These are phyloP conservation scores for Machaerirhynchus nigripectus DNA, from an alignment of 2,113 vertebrate species.

Conservation along the genomic window DNA sequence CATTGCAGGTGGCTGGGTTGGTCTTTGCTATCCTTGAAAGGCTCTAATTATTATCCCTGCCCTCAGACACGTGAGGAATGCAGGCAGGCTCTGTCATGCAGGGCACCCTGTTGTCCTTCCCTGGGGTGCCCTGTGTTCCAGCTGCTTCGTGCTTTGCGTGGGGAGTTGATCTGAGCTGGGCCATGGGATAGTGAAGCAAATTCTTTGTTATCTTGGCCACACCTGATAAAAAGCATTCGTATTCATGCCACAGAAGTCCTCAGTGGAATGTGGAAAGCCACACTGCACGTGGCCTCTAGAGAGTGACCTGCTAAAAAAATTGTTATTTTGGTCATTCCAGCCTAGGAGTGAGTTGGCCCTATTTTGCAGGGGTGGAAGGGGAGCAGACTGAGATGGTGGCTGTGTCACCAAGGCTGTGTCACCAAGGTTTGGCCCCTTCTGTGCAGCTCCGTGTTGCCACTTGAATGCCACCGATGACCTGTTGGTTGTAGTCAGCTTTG, in stretches of 20 bases:
- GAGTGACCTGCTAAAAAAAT: neutral
- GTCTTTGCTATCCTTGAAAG: neutral
- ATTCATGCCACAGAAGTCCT: neutral
- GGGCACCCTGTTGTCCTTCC: neutral
- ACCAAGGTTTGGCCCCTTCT: neutral
- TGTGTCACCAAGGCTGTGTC: neutral
- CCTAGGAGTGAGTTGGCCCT: neutral
- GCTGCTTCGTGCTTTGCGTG: fast-evolving
- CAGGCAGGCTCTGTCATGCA: neutral
- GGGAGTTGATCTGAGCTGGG: neutral
- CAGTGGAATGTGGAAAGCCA: neutral
- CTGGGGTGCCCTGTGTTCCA: neutral
- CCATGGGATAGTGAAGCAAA: neutral
- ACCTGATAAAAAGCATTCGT: neutral
- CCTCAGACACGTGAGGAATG: neutral
- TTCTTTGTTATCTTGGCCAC: neutral
- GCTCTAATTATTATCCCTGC: neutral
- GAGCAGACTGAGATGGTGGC: neutral
- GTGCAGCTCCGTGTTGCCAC: neutral
- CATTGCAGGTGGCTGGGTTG: neutral
- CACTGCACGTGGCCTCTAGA: neutral
- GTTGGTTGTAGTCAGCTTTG: neutral
- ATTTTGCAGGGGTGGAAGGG: neutral
- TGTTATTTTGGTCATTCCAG: neutral
- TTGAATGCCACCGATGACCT: neutral